Percentiles rank a stretch among this genome's conserved stretches.
phyloP scores from a whole-genome alignment of 2,888 invertebrate species.

The Drosophila algonquin region DNA sequence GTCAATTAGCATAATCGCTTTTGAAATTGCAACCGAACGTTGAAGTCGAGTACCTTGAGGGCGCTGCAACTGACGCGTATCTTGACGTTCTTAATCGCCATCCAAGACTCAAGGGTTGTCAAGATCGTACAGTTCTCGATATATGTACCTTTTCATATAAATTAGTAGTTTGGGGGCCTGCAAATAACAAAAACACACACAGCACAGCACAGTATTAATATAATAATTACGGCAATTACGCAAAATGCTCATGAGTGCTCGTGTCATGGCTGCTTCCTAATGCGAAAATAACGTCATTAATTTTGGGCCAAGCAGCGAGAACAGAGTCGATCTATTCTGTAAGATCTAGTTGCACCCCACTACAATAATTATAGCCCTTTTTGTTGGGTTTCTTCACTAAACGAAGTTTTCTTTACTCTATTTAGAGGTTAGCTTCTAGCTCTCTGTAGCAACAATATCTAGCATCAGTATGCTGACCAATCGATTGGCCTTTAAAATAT shows the following conservation, averaged over 20 bases:
- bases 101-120: slow-evolving; percentile 48
- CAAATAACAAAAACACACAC: slow-evolving; percentile 28
- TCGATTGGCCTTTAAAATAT: neutral
- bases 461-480: neutral
- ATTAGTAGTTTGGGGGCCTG: slow-evolving; percentile 1
- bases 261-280: slow-evolving; percentile 79
- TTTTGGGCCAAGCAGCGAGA: slow-evolving; percentile 28
- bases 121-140: slow-evolving; percentile 6
- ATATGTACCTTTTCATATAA: neutral
- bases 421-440: neutral
- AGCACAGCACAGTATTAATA: slow-evolving; percentile 44
- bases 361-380: too few species aligned
- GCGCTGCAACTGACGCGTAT: slow-evolving; percentile 57
- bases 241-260: slow-evolving; percentile 75
- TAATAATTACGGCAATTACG: slow-evolving; percentile 74
- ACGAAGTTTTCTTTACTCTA: neutral
- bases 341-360: slow-evolving; percentile 21
- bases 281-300: slow-evolving; percentile 79
- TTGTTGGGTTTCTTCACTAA: too few species aligned
- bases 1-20: slow-evolving; percentile 81
- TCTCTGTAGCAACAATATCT: too few species aligned
- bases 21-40: slow-evolving; percentile 70
- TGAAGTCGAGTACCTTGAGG: slow-evolving; percentile 34
- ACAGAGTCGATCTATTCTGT: slow-evolving; percentile 4
- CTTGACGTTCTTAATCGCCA: slow-evolving; percentile 58